These are phyloP conservation scores for Ammodytes marinus DNA, from an alignment of 2,113 vertebrate species.

Conservation along the genomic window DNA sequence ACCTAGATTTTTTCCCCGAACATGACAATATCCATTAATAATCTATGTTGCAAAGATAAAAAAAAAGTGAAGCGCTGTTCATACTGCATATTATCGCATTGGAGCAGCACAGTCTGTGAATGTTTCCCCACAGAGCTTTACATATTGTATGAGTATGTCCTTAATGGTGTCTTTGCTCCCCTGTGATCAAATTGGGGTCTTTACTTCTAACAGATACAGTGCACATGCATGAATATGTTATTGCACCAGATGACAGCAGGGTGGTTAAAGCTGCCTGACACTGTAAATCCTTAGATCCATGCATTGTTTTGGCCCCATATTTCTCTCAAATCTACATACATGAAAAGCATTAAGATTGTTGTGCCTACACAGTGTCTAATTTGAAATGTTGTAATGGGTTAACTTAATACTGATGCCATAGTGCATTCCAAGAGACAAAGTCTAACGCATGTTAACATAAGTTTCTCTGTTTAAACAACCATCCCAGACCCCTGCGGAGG, in stretches of 20 bases:
- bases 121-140: conserved; percentile 55
- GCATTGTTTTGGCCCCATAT: conserved; percentile 7
- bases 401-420: no score
- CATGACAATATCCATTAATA: conserved; percentile 60
- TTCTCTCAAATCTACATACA: conserved; percentile 9
- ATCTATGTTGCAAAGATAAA: conserved; percentile 58
- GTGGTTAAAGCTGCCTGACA: conserved; percentile 8
- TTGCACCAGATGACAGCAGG: conserved; percentile 1
- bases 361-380: no score
- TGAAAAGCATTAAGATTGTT: not conserved
- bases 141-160: conserved; percentile 69
- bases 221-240: conserved; percentile 28
- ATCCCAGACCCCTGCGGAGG: no score
- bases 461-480: no score
- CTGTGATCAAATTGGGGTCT: conserved; percentile 44
- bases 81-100: conserved; percentile 45
- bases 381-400: no score
- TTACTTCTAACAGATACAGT: conserved; percentile 43
- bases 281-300: not conserved
- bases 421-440: no score
- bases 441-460: no score
- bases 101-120: conserved; percentile 39
- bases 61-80: conserved; percentile 47
- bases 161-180: conserved; percentile 53
- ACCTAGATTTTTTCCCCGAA: conserved; percentile 33